These are phyloP conservation scores for Pampusana beccarii DNA, from an alignment of 2,113 vertebrate genomes.

Conservation along the genomic window DNA sequence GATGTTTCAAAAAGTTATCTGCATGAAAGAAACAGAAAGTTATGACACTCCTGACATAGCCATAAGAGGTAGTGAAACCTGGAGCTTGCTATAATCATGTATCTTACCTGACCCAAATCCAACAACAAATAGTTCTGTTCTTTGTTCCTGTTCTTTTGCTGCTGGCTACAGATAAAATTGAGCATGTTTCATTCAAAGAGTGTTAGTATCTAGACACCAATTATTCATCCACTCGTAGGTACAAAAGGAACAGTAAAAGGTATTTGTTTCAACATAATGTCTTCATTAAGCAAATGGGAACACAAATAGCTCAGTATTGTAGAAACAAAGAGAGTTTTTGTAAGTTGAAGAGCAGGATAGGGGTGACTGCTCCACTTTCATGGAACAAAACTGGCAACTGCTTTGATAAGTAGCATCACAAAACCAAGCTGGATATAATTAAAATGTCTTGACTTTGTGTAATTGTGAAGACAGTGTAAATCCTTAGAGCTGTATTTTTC, in stretches of 20 bases:
- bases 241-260: background rate
- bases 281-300: constrained; percentile 14
- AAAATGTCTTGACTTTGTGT: background rate
- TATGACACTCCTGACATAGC: background rate
- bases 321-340: background rate
- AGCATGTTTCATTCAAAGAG: constrained; percentile 24
- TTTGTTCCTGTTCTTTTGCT: background rate
- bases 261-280: background rate
- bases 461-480: background rate
- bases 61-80: background rate
- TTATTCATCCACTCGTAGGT: background rate
- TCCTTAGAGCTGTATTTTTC: background rate
- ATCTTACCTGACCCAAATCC: background rate
- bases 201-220: background rate
- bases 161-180: background rate
- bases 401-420: background rate
- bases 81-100: background rate
- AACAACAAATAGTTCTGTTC: background rate
- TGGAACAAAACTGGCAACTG: background rate
- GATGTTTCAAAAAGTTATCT: background rate
- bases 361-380: background rate
- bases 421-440: background rate
- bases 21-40: background rate
- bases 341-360: background rate
- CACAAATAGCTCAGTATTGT: background rate